phyloP scores from a whole-genome alignment of 2,797 vertebrate genomes.

The Mallotus villosus region DNA sequence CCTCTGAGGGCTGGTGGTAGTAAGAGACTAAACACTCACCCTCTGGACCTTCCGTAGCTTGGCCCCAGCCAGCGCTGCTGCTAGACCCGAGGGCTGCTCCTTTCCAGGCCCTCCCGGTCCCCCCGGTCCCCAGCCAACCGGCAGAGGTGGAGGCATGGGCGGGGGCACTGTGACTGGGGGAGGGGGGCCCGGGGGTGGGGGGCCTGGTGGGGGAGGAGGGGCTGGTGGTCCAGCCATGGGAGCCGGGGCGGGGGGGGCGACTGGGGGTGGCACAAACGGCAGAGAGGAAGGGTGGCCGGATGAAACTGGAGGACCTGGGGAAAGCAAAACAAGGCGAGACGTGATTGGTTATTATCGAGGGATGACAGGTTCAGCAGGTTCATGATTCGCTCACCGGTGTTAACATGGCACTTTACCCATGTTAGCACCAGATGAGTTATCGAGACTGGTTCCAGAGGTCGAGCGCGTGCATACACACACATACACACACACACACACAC shows the following conservation, averaged over 20 bases:
- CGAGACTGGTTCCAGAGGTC: not conserved
- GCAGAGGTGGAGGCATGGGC: slow-evolving; percentile 84
- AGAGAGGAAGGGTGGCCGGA: slow-evolving; percentile 83
- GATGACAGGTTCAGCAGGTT: slow-evolving; percentile 7
- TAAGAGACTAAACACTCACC: slow-evolving; percentile 65
- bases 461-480: not conserved
- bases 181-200: slow-evolving; percentile 78
- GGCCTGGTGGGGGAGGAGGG: slow-evolving; percentile 79
- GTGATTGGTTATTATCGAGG: slow-evolving; percentile 27
- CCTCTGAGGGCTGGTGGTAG: no score
- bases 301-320: slow-evolving; percentile 83
- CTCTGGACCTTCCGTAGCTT: slow-evolving; percentile 95
- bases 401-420: not conserved
- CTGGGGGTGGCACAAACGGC: slow-evolving; percentile 68
- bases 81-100: slow-evolving; percentile 84
- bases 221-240: slow-evolving; percentile 85
- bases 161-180: slow-evolving; percentile 63
- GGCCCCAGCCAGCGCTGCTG: slow-evolving; percentile 94
- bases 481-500: slow-evolving; percentile 15
- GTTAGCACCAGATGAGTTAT: not conserved
- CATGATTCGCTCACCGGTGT: not conserved
- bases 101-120: slow-evolving; percentile 79
- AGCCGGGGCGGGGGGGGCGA: slow-evolving; percentile 70
- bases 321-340: not conserved
- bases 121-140: slow-evolving; percentile 75